Percentiles rank a stretch among this genome's conserved stretches.
Conservation (phyloP, 2,888 invertebrate species). For the Deilephila porcellus region DNA sequence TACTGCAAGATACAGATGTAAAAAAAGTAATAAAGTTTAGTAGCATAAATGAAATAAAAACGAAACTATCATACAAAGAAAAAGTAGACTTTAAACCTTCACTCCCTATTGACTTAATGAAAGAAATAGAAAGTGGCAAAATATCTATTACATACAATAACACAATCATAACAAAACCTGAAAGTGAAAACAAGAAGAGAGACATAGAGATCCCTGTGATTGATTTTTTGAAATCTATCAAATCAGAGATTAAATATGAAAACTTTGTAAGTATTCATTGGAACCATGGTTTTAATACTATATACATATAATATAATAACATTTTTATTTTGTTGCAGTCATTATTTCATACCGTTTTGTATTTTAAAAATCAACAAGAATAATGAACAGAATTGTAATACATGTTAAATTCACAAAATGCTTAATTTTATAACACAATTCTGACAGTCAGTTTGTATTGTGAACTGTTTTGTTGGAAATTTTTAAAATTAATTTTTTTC, state of each 20-base stretch:
- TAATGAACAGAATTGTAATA: no score
- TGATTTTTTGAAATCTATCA: conserved; percentile 58
- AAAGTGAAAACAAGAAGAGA: conserved; percentile 30
- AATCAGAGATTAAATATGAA: conserved; percentile 49
- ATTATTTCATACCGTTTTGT: no score
- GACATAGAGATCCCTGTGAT: conserved; percentile 48
- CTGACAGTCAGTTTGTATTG: no score
- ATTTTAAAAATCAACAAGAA: no score
- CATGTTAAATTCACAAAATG: no score
- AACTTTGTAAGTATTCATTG: conserved; percentile 44
- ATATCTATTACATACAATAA: conserved; percentile 45
- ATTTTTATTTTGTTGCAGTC: no score
- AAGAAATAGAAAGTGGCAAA: conserved; percentile 41
- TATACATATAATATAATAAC: no score
- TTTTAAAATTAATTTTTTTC: background rate
- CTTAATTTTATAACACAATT: no score
- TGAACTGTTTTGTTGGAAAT: no score
- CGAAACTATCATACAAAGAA: conserved; percentile 44
- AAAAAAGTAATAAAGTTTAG: conserved; percentile 56
- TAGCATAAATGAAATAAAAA: conserved; percentile 59
- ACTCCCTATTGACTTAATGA: conserved; percentile 38
- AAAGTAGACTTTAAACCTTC: conserved; percentile 41
- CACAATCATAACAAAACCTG: conserved; percentile 53
- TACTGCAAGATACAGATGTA: conserved; percentile 47
- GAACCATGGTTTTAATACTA: background rate